These are phyloP conservation scores for Polymixis flavicincta DNA, from an alignment of 2,888 invertebrate species.

Conservation along the genomic window DNA sequence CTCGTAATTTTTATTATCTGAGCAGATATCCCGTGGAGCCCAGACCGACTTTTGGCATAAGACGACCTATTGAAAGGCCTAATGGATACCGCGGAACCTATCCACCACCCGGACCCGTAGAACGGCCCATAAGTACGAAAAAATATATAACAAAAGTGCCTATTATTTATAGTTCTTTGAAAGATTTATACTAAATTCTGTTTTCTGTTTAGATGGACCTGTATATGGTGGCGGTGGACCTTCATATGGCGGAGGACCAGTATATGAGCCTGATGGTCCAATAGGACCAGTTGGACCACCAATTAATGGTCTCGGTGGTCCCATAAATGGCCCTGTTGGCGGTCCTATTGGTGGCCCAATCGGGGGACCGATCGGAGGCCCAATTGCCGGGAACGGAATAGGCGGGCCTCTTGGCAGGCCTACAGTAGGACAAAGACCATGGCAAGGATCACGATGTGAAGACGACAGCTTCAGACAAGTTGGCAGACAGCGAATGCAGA, in stretches of 20 bases:
- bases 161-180: not conserved
- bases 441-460: constrained; percentile 93
- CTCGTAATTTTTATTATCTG: not conserved
- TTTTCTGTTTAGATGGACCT: constrained; percentile 60
- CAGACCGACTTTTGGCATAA: constrained; percentile 82
- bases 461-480: constrained; percentile 96
- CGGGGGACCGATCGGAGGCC: constrained; percentile 76
- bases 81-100: constrained; percentile 90
- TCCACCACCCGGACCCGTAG: constrained; percentile 82
- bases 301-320: constrained; percentile 53
- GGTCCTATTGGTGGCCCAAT: constrained; percentile 79
- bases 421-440: constrained; percentile 80
- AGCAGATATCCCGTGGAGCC: constrained; percentile 85
- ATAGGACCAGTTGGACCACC: constrained; percentile 61
- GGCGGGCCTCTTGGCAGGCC: constrained; percentile 83
- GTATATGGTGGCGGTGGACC: constrained; percentile 59
- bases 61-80: constrained; percentile 84
- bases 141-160: not conserved
- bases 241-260: constrained; percentile 48
- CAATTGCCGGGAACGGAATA: constrained; percentile 73
- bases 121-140: constrained; percentile 81
- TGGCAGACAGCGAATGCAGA: constrained; percentile 94
- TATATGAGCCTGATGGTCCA: constrained; percentile 55
- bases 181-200: not conserved
- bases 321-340: constrained; percentile 76